Evolutionary conservation across 2,888 invertebrate species (phyloP).

Genomic region (Drosophila seclusa): DNA sequence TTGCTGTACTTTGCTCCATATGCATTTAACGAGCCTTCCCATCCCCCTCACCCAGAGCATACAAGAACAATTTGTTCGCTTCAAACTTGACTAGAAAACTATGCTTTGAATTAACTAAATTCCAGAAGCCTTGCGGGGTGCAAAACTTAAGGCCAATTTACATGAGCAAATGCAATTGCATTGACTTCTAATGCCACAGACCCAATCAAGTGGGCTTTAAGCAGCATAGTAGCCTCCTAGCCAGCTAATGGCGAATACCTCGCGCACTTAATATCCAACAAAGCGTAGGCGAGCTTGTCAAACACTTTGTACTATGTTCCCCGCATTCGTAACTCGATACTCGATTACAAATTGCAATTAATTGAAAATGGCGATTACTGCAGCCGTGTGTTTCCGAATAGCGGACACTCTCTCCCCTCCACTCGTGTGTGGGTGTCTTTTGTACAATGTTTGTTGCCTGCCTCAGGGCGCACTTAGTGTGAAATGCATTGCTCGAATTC

Average conservation of each 20-base stretch:
- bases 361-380: conserved; percentile 79
- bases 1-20: conserved; percentile 67
- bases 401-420: conserved; percentile 12
- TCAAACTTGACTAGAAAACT: conserved; percentile 10
- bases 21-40: conserved; percentile 22
- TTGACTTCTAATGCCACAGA: conserved; percentile 79
- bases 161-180: conserved; percentile 84
- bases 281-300: conserved; percentile 42
- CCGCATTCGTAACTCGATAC: conserved; percentile 75
- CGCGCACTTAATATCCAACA: conserved; percentile 26
- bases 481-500: conserved; percentile 58
- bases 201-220: conserved; percentile 82
- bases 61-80: not conserved
- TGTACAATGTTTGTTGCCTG: conserved; percentile 35
- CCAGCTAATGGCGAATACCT: not conserved
- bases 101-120: conserved; percentile 29
- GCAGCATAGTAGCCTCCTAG: not conserved
- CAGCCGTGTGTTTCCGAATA: conserved; percentile 46
- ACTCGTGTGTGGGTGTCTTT: conserved; percentile 11
- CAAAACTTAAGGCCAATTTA: conserved; percentile 83
- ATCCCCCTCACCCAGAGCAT: not conserved
- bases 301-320: conserved; percentile 43
- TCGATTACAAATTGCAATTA: conserved; percentile 83
- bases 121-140: conserved; percentile 41
- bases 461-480: conserved; percentile 45